These are phyloP conservation scores for Catonia carolina DNA, from an alignment of 2,888 invertebrate genomes.

Conservation along the genomic window DNA sequence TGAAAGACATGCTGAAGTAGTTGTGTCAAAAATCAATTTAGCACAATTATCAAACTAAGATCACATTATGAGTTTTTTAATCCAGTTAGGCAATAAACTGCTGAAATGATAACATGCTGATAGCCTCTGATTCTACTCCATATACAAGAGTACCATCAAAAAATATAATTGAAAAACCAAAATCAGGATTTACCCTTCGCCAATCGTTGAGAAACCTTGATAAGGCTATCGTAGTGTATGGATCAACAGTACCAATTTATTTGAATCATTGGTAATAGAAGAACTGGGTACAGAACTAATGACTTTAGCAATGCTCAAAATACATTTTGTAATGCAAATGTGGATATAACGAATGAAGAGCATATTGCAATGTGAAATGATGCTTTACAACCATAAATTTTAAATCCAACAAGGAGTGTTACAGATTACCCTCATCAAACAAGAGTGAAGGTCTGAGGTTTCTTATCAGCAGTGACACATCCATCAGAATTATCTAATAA, in stretches of 20 bases:
- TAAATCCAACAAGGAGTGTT: slow-evolving; percentile 29
- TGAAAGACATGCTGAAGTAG: background rate
- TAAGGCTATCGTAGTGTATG: slow-evolving; percentile 32
- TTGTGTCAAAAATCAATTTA: background rate
- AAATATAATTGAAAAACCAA: slow-evolving; percentile 3
- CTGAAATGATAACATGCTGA: background rate
- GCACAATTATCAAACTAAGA: slow-evolving; percentile 1
- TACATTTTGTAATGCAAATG: slow-evolving; percentile 44
- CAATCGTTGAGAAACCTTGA: slow-evolving; percentile 28
- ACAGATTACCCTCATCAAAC: slow-evolving; percentile 21
- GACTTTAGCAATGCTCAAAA: slow-evolving; percentile 7
- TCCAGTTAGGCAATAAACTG: background rate
- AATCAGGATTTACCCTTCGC: slow-evolving; percentile 16
- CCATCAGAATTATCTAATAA: slow-evolving; percentile 24
- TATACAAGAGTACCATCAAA: background rate
- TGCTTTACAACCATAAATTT: slow-evolving; percentile 58
- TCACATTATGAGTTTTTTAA: background rate
- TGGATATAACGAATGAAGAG: slow-evolving; percentile 55
- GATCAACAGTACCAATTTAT: slow-evolving; percentile 31
- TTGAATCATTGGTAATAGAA: background rate
- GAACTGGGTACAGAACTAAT: background rate
- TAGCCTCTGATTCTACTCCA: background rate
- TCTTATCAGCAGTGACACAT: slow-evolving; percentile 29
- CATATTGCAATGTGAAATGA: slow-evolving; percentile 77
- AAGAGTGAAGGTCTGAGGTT: slow-evolving; percentile 30